Conservation (phyloP, 2,888 invertebrate genomes). For the Volucella inanis region DNA sequence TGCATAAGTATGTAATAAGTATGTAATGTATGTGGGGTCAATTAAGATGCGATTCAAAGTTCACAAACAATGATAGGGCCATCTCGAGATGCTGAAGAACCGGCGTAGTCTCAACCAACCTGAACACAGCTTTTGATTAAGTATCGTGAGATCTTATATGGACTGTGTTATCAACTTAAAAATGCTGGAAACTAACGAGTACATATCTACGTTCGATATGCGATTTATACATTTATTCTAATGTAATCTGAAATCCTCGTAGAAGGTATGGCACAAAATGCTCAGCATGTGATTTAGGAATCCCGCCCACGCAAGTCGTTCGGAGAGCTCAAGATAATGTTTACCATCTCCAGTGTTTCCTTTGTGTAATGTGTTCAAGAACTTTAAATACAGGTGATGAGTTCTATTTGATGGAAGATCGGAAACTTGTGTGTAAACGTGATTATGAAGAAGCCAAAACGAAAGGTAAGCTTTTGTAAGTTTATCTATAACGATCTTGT, state of each 20-base stretch:
- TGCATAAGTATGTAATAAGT: no score
- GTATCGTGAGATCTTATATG: no score
- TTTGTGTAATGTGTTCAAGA: constrained; percentile 96
- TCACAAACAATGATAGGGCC: no score
- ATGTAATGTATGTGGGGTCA: no score
- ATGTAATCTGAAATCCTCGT: constrained; percentile 78
- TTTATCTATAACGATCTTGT: constrained; percentile 23
- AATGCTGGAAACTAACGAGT: no score
- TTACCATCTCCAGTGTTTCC: constrained; percentile 97
- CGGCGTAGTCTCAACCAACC: no score
- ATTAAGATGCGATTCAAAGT: no score
- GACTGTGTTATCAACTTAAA: no score
- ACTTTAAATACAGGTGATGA: constrained; percentile 99
- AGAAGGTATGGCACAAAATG: constrained; percentile 99
- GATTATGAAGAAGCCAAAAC: constrained; percentile 99
- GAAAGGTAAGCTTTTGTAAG: constrained; percentile 86
- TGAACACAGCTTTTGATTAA: no score
- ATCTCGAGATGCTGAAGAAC: no score
- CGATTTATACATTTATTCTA: constrained; percentile 8
- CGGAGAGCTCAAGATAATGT: constrained; percentile 98
- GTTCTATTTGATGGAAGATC: constrained; percentile 99
- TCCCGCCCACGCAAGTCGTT: constrained; percentile 98
- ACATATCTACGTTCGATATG: no score
- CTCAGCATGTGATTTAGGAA: constrained; percentile 98
- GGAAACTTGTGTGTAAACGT: constrained; percentile 98